phyloP scores from a whole-genome alignment of 1,140 invertebrate species.

The Callitettix versicolor region DNA sequence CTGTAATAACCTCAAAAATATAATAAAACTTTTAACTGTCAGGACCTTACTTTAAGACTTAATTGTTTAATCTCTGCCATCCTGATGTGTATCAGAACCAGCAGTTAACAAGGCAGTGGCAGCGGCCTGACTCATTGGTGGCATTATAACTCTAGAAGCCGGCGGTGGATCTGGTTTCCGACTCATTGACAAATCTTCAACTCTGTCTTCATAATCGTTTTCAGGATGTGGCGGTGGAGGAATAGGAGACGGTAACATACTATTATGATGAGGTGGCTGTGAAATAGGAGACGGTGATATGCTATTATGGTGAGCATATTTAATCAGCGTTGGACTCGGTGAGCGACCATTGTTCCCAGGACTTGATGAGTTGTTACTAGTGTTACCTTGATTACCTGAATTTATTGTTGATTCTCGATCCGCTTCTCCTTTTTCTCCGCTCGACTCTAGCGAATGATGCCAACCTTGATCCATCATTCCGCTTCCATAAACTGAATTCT shows the following conservation, averaged over 20 bases:
- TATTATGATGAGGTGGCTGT: constrained; percentile 2
- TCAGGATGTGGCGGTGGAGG: constrained; percentile 10
- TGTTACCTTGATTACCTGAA: constrained; percentile 2
- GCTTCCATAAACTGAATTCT: constrained; percentile 19
- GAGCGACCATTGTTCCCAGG: constrained; percentile 26
- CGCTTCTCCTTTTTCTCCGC: neutral
- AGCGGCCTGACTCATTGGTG: constrained; percentile 27
- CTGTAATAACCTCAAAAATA: neutral
- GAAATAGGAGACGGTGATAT: constrained; percentile 17
- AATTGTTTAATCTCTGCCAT: constrained; percentile 9
- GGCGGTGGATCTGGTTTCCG: constrained; percentile 28
- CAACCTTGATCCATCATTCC: constrained; percentile 27
- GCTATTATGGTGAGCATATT: constrained; percentile 22
- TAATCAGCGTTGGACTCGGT: constrained; percentile 29
- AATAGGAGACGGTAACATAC: constrained; percentile 19
- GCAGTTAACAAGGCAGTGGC: constrained; percentile 23
- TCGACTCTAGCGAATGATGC: constrained; percentile 26
- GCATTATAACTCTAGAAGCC: constrained; percentile 28
- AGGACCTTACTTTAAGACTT: neutral
- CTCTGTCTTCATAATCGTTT: constrained; percentile 31
- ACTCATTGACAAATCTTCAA: constrained; percentile 39
- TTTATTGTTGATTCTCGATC: constrained; percentile 20
- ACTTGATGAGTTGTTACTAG: constrained; percentile 18
- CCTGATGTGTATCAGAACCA: constrained; percentile 20
- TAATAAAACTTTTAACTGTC: neutral